Conservation (phyloP, 2,113 vertebrate genomes). For the Dendropsophus ebraccatus region DNA sequence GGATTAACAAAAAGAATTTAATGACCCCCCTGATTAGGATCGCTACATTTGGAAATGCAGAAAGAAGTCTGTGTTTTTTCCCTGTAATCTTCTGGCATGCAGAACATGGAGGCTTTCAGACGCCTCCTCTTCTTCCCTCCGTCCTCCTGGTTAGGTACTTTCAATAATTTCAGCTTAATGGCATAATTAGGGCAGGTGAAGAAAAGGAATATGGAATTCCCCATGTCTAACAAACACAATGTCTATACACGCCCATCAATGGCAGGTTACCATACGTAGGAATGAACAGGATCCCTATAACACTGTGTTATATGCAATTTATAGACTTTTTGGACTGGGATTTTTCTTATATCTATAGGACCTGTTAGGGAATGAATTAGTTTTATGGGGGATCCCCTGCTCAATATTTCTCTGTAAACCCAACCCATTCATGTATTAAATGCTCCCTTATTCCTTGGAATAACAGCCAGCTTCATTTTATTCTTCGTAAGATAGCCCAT, state of each 20-base stretch:
- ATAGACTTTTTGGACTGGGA: too few species aligned
- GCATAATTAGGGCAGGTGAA: slow-evolving; percentile 57
- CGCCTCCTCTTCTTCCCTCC: slow-evolving; percentile 25
- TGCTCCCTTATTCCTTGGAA: too few species aligned
- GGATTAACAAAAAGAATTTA: slow-evolving; percentile 50
- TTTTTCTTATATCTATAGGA: too few species aligned
- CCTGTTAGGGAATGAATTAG: too few species aligned
- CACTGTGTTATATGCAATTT: too few species aligned
- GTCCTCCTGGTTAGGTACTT: slow-evolving; percentile 50
- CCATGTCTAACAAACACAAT: slow-evolving; percentile 23
- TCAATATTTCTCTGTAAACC: too few species aligned
- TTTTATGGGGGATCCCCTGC: too few species aligned
- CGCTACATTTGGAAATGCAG: slow-evolving; percentile 27
- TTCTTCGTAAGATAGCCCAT: too few species aligned
- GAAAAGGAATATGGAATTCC: slow-evolving; percentile 52
- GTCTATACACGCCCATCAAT: neutral
- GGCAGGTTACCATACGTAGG: neutral
- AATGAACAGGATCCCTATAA: neutral
- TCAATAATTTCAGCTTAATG: slow-evolving; percentile 56
- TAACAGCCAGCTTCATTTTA: too few species aligned
- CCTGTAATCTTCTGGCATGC: slow-evolving; percentile 54
- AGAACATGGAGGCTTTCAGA: slow-evolving; percentile 14
- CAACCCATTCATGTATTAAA: too few species aligned
- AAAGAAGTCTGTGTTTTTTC: slow-evolving; percentile 49
- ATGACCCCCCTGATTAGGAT: slow-evolving; percentile 52